Evolutionary conservation across 2,113 vertebrate genomes (phyloP).

Genomic region (Xenus cinereus): DNA sequence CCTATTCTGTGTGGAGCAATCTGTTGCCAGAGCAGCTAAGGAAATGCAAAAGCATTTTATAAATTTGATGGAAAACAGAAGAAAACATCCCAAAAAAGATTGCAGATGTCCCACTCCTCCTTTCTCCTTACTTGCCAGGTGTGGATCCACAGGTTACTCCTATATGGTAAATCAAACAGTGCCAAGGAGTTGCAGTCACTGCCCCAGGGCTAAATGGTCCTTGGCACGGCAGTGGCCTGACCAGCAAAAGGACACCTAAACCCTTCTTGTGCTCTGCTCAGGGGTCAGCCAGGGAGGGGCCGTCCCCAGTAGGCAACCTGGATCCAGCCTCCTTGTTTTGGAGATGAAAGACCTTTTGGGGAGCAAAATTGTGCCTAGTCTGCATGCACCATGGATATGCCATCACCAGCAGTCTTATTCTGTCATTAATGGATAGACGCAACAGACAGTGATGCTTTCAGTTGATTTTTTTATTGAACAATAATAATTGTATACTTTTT

Average conservation of each 20-base stretch:
- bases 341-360: not conserved
- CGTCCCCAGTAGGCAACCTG: not conserved
- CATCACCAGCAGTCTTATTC: not conserved
- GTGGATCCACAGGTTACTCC: too few relatives aligned
- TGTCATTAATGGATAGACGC: not conserved
- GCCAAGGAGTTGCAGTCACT: not conserved
- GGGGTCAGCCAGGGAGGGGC: not conserved
- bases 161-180: not conserved
- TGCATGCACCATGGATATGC: not conserved
- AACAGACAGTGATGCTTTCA: not conserved
- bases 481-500: constrained; percentile 15
- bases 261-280: not conserved
- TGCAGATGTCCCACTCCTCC: not conserved
- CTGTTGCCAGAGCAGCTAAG: too few relatives aligned
- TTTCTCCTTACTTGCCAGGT: not conserved
- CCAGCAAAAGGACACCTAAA: not conserved
- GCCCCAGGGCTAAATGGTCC: not conserved
- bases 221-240: not conserved
- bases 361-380: not conserved
- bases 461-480: constrained; percentile 54
- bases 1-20: not conserved
- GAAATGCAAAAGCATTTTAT: not conserved
- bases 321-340: not conserved
- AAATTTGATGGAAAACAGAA: not conserved
- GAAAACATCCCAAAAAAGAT: not conserved